phyloP scores from a whole-genome alignment of 2,888 invertebrate genomes.

The Arctia plantaginis region DNA sequence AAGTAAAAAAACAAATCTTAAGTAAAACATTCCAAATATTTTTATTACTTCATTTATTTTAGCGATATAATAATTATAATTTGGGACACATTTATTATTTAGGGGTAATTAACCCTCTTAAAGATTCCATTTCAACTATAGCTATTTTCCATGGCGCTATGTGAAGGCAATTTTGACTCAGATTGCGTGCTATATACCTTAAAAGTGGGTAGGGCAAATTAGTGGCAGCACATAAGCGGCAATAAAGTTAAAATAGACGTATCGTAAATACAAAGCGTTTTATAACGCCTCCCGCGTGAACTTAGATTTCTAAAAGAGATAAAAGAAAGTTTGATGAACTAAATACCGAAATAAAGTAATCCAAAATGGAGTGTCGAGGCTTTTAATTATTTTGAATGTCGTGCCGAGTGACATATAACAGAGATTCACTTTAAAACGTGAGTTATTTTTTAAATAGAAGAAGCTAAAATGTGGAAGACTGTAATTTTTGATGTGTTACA shows the following conservation, averaged over 20 bases:
- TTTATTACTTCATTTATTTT: slow-evolving; percentile 22
- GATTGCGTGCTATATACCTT: slow-evolving; percentile 63
- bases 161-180: slow-evolving; percentile 58
- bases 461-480: neutral
- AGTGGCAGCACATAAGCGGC: slow-evolving; percentile 63
- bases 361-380: slow-evolving; percentile 27
- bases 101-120: slow-evolving; percentile 54
- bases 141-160: slow-evolving; percentile 49
- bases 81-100: slow-evolving; percentile 19
- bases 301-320: slow-evolving; percentile 62
- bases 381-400: slow-evolving; percentile 12
- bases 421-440: neutral
- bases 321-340: slow-evolving; percentile 61
- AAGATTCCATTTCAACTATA: slow-evolving; percentile 45
- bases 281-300: slow-evolving; percentile 62
- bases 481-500: neutral
- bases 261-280: slow-evolving; percentile 72
- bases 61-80: slow-evolving; percentile 11
- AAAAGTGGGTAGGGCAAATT: slow-evolving; percentile 57
- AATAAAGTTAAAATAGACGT: slow-evolving; percentile 70
- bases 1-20: neutral
- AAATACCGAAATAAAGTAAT: slow-evolving; percentile 35
- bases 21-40: slow-evolving; percentile 18
- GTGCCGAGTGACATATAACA: slow-evolving; percentile 11
- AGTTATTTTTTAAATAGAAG: neutral